These are phyloP conservation scores for Hetaerina americana DNA, from an alignment of 1,140 invertebrate genomes.

Conservation along the genomic window DNA sequence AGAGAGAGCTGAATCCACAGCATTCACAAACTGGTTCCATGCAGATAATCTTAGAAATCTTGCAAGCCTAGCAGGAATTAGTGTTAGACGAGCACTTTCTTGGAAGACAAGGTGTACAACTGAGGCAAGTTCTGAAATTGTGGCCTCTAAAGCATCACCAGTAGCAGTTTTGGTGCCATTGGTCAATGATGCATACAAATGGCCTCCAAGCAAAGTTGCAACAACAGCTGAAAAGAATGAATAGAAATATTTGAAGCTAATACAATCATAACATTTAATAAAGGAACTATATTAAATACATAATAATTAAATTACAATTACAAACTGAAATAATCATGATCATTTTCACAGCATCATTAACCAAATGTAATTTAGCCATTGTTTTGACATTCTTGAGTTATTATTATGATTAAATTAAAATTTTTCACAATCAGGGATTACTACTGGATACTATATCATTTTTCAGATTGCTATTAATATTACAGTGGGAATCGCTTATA, in stretches of 20 bases:
- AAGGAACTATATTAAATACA: too few relatives aligned
- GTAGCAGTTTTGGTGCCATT: constrained; percentile 4
- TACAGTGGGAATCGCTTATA: too few relatives aligned
- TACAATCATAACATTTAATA: too few relatives aligned
- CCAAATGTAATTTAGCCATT: too few relatives aligned
- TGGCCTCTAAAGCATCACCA: constrained; percentile 25
- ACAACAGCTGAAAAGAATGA: constrained; percentile 42
- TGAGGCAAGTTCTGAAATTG: constrained; percentile 39
- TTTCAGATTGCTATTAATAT: too few relatives aligned
- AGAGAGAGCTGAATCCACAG: constrained; percentile 46
- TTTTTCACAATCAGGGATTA: too few relatives aligned
- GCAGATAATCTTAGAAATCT: constrained; percentile 43
- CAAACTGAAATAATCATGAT: too few relatives aligned
- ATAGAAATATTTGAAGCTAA: constrained; percentile 9
- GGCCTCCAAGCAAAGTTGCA: constrained; percentile 48
- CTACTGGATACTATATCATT: too few relatives aligned
- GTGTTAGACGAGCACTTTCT: constrained; percentile 50
- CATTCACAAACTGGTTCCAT: constrained; percentile 58
- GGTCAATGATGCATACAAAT: constrained; percentile 22
- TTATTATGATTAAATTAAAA: too few relatives aligned
- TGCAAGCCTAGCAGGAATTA: constrained; percentile 50
- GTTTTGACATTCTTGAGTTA: too few relatives aligned
- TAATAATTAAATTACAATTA: too few relatives aligned
- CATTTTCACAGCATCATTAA: too few relatives aligned
- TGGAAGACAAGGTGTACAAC: constrained; percentile 59